Conservation (phyloP, 2,888 invertebrate genomes). For the Poecilobothrus nobilitatus region DNA sequence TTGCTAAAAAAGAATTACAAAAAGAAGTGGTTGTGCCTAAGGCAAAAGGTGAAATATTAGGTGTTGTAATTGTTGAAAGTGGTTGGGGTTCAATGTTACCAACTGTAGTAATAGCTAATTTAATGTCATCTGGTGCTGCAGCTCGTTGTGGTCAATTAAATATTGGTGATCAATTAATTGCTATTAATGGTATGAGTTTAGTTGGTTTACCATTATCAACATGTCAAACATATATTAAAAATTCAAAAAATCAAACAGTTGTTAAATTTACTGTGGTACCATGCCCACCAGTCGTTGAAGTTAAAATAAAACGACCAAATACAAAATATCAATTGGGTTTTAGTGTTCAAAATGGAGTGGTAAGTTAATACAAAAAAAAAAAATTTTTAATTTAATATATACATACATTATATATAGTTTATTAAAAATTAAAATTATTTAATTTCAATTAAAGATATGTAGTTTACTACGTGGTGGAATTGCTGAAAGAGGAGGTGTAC, state of each 20-base stretch:
- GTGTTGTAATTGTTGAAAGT: conserved; percentile 98
- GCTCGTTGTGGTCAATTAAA: conserved; percentile 96
- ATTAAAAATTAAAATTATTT: conserved; percentile 10
- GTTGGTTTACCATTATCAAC: conserved; percentile 96
- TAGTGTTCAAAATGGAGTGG: conserved; percentile 99
- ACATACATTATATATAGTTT: not conserved
- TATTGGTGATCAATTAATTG: conserved; percentile 98
- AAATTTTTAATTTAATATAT: not conserved
- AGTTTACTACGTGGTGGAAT: conserved; percentile 96
- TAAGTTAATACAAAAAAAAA: conserved; percentile 43
- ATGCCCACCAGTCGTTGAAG: conserved; percentile 99
- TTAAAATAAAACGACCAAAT: conserved; percentile 97
- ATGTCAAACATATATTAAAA: conserved; percentile 98
- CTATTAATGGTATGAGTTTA: conserved; percentile 96
- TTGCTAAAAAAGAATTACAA: conserved; percentile 96
- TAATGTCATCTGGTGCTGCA: conserved; percentile 93
- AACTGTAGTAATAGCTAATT: conserved; percentile 98
- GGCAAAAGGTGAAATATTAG: conserved; percentile 93
- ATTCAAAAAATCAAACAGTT: conserved; percentile 95
- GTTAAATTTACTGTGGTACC: conserved; percentile 98
- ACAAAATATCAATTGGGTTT: conserved; percentile 99
- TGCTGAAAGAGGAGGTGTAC: conserved; percentile 95
- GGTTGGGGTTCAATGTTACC: conserved; percentile 99
- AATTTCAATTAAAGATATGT: conserved; percentile 66
- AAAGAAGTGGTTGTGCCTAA: conserved; percentile 98